These are phyloP conservation scores for Ellobium chinense DNA, from an alignment of 2,888 invertebrate species.

Conservation along the genomic window DNA sequence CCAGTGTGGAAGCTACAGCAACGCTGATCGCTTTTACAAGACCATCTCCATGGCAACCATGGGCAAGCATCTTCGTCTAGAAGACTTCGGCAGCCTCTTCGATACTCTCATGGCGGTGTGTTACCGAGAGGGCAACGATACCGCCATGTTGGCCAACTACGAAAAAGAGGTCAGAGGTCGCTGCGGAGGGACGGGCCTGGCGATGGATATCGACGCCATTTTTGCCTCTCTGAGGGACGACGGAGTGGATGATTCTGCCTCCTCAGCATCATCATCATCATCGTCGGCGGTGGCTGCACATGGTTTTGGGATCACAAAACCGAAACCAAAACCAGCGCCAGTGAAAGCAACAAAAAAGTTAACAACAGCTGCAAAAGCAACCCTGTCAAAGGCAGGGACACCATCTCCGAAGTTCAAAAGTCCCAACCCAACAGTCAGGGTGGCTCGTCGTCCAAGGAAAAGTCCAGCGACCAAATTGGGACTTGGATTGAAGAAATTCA, in stretches of 20 bases:
- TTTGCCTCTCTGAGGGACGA: conserved; percentile 58
- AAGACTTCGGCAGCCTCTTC: conserved; percentile 68
- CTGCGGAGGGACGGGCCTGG: conserved; percentile 48
- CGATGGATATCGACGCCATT: conserved; percentile 60
- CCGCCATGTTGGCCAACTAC: conserved; percentile 47
- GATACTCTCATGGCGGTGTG: conserved; percentile 75
- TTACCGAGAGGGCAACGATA: conserved; percentile 63
- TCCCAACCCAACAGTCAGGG: too few relatives aligned
- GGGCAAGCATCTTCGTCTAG: conserved; percentile 69
- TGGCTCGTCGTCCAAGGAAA: too few relatives aligned
- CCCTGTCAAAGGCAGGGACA: neutral
- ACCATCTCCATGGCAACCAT: conserved; percentile 62
- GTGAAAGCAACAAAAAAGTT: neutral
- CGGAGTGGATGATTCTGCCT: neutral
- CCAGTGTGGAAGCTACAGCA: conserved; percentile 21
- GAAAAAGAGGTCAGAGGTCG: conserved; percentile 64
- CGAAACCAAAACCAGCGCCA: too few relatives aligned
- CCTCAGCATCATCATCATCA: neutral
- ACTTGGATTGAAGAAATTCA: conserved; percentile 4
- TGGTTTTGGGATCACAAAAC: too few relatives aligned
- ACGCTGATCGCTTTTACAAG: conserved; percentile 59
- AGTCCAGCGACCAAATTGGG: neutral
- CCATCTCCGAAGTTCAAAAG: too few relatives aligned
- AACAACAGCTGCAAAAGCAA: neutral
- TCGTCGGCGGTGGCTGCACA: too few relatives aligned